Evolutionary conservation across 2,888 invertebrate species (phyloP), one percentile per base, ranked within the genome.

Genomic region (Aporophyla nigra): DNA sequence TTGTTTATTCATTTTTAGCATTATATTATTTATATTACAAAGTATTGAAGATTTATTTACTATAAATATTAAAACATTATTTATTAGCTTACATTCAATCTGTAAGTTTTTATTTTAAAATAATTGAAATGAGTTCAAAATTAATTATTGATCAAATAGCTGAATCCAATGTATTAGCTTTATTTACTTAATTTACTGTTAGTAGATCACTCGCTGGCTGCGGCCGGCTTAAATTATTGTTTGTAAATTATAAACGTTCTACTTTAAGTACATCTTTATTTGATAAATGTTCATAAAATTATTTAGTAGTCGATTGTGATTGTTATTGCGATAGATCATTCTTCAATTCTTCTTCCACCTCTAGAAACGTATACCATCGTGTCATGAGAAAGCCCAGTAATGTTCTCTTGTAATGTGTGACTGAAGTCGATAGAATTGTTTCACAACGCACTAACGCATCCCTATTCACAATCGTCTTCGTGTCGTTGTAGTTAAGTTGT

Each of bases 211-310:
- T 33, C 62, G 74, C 46, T 71, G 84, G 78, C 46, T 67, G 74
- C 66, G 43, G 62, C 66, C 62, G 80, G 68, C 76, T 83, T 86
- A 80, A 85, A 80, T 85, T 86, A 86, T 84, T 87, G 80, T 79
- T 85, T 80, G 81, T 85, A 76, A 85, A 77, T 74, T 83, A 72
- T 76, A 74, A 78, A 78, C 56, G 27, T 81, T 82, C 33, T 82
- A 83, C 27, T 84, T 71, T 88, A 86, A 89, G 88, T 86, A 87
- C 85, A 87, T 75, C 40, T 80, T 85, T 78, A 76, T 84, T 76
- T 74, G 80, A 86, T 89, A 82, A 90, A 91, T 91, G 88, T 91
- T 90, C 86, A 82, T 88, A 80, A 87, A 87, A 76, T 80, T 80
- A 83, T 88, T 80, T 65, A 68, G 65, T 80, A 72, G 76, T 75